Evolutionary conservation across 2,888 invertebrate genomes (phyloP).

Genomic region (Ptycholaimellus sp.): DNA sequence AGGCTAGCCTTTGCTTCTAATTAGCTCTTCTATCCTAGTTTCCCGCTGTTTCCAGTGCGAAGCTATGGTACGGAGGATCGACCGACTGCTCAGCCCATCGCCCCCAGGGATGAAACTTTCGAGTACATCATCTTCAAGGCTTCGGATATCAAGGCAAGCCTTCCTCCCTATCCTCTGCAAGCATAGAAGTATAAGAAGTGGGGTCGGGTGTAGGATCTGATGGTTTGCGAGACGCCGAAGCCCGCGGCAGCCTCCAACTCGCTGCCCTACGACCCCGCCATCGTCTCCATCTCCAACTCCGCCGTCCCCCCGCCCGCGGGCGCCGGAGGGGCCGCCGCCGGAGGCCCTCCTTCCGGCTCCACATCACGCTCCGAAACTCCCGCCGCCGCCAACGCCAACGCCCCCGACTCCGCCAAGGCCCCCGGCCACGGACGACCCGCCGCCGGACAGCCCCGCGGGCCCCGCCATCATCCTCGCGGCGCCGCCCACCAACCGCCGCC

Average conservation of each 20-base stretch:
- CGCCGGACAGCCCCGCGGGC: background rate
- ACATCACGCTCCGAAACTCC: too few relatives aligned
- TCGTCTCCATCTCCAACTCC: slow-evolving; percentile 63
- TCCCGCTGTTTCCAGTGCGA: slow-evolving; percentile 45
- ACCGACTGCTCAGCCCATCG: slow-evolving; percentile 74
- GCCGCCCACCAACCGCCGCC: too few relatives aligned
- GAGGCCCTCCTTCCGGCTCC: too few relatives aligned
- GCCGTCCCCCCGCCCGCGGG: too few relatives aligned
- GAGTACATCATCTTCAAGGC: slow-evolving; percentile 95
- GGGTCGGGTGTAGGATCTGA: too few relatives aligned
- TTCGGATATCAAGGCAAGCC: slow-evolving; percentile 94
- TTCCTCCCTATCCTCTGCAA: too few relatives aligned
- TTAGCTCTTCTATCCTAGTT: background rate
- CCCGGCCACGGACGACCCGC: too few relatives aligned
- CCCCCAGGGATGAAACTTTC: slow-evolving; percentile 86
- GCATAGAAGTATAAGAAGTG: too few relatives aligned
- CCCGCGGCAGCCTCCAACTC: slow-evolving; percentile 39
- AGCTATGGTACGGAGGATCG: slow-evolving; percentile 97
- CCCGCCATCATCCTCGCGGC: background rate
- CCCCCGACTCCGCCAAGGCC: too few relatives aligned
- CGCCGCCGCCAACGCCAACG: too few relatives aligned
- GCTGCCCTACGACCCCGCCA: slow-evolving; percentile 86
- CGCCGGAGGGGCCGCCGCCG: too few relatives aligned
- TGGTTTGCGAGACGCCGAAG: slow-evolving; percentile 59
- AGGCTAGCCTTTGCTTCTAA: slow-evolving; percentile 41